Evolutionary conservation across 2,797 vertebrate species (phyloP).

Genomic region (Pantherophis vulpinus): DNA sequence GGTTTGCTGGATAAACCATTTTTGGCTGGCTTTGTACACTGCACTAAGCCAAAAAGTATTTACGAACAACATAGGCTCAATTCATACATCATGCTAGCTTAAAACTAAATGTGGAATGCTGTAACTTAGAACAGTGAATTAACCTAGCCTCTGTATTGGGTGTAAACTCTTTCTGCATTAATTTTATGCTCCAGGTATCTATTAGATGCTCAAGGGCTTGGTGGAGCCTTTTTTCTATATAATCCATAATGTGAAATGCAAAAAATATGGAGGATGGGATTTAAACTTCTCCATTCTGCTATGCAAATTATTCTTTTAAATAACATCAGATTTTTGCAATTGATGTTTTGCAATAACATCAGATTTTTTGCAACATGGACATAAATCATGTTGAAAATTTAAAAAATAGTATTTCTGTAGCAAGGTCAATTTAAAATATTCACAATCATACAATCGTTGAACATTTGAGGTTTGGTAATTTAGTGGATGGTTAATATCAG

Average conservation of each 20-base stretch:
- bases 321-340: background rate
- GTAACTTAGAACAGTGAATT: background rate
- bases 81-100: background rate
- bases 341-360: too few species aligned
- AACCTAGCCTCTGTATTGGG: background rate
- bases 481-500: background rate
- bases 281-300: background rate
- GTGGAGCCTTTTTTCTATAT: background rate
- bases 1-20: background rate
- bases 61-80: background rate
- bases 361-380: background rate
- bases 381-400: background rate
- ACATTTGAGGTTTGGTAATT: background rate
- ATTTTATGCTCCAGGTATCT: background rate
- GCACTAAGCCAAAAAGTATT: background rate
- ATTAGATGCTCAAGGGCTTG: background rate
- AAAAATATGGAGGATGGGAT: background rate
- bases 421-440: background rate
- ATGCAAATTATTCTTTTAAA: background rate
- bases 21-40: background rate
- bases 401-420: background rate
- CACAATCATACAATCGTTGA: background rate
- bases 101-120: background rate
- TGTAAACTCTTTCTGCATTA: background rate
- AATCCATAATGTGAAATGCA: background rate